Evolutionary conservation across 1,140 invertebrate genomes (phyloP).

Genomic region (Philaenus spumarius): DNA sequence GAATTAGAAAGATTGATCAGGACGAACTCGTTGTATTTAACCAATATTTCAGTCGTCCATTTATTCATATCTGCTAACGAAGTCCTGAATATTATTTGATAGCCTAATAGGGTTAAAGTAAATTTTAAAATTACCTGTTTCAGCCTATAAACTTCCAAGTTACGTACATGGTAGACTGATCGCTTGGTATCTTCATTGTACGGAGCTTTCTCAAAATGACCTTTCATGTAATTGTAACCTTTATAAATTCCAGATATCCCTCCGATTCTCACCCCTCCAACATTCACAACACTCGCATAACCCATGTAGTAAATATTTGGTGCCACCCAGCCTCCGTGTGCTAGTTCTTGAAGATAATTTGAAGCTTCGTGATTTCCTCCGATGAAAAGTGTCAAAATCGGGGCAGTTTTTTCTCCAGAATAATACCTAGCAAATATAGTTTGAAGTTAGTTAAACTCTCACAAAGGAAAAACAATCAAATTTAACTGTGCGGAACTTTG

Average conservation of each 20-base stretch:
- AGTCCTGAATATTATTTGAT: too few species aligned
- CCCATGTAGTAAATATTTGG: constrained; percentile 97
- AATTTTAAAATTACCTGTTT: constrained; percentile 51
- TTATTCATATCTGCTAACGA: too few species aligned
- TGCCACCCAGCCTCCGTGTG: constrained; percentile 98
- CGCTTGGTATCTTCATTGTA: constrained; percentile 71
- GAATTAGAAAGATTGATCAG: too few species aligned
- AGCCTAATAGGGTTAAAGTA: too few species aligned
- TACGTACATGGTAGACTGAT: constrained; percentile 90
- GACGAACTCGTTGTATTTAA: too few species aligned
- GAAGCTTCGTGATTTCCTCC: constrained; percentile 99
- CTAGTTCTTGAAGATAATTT: constrained; percentile 91
- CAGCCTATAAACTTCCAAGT: constrained; percentile 80
- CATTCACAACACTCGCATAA: constrained; percentile 79
- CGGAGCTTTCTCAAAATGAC: constrained; percentile 81
- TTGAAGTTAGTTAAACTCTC: too few species aligned
- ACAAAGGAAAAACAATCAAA: too few species aligned
- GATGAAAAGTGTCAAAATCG: constrained; percentile 91
- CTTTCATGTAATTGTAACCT: constrained; percentile 73
- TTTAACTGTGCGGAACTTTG: too few species aligned
- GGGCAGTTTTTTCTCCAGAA: constrained; percentile 85
- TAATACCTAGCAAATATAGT: constrained; percentile 95
- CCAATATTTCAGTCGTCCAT: too few species aligned
- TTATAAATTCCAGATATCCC: constrained; percentile 96
- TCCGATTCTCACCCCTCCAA: constrained; percentile 84